A percentile compares a stretch with the other conserved stretches of the same genome.
Evolutionary conservation across 2,113 vertebrate species (phyloP).

Genomic region (Cynocephalus volans): DNA sequence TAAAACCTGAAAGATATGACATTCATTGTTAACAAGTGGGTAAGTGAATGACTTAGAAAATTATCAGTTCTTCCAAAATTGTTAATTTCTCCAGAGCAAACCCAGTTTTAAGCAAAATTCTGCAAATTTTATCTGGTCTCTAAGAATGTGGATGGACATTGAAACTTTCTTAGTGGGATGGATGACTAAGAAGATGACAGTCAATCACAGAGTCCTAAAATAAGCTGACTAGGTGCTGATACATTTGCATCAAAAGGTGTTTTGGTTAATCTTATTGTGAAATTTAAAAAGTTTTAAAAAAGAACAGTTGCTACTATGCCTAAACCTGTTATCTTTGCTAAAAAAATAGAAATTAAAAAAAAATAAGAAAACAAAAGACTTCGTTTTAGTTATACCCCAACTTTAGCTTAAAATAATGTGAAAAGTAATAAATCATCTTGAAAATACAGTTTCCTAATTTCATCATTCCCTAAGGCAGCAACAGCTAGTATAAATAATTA

Average conservation of each 20-base stretch:
- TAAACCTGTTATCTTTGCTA: background rate
- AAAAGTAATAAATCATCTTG: conserved; percentile 84
- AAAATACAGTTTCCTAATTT: conserved; percentile 86
- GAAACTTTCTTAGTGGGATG: background rate
- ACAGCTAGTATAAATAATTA: conserved; percentile 84
- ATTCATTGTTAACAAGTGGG: too few species aligned
- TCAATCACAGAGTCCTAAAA: too few species aligned
- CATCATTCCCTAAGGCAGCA: conserved; percentile 85
- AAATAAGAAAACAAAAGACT: background rate
- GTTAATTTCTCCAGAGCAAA: background rate
- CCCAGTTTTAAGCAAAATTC: conserved; percentile 7
- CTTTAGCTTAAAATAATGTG: conserved; percentile 84
- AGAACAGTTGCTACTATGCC: background rate
- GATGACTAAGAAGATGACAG: background rate
- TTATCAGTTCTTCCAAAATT: background rate
- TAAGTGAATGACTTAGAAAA: accelerated
- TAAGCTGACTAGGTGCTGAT: too few species aligned
- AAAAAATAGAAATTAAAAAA: background rate
- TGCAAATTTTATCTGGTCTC: background rate
- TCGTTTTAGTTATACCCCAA: conserved; percentile 79
- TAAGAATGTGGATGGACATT: background rate
- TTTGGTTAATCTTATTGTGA: background rate
- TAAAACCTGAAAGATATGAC: background rate
- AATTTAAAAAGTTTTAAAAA: background rate
- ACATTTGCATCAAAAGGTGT: background rate